These are phyloP conservation scores for Herminia tarsipennalis DNA, from an alignment of 2,888 invertebrate genomes.

Conservation along the genomic window DNA sequence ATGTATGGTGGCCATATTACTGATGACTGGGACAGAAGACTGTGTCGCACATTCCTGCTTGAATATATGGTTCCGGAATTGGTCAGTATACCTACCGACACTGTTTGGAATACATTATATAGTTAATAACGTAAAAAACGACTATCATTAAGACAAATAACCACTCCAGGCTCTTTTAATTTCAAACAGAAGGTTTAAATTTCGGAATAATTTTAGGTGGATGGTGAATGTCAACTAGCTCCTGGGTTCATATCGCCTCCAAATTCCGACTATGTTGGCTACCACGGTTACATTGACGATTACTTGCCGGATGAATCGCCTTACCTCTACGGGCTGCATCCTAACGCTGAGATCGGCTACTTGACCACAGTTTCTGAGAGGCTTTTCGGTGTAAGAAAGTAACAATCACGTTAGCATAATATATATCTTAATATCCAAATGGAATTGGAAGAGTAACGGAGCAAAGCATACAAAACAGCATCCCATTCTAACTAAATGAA, in stretches of 20 bases:
- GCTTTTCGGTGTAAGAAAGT: slow-evolving; percentile 86
- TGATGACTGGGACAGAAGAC: slow-evolving; percentile 96
- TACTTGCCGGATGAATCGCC: slow-evolving; percentile 95
- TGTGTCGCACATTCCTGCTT: slow-evolving; percentile 94
- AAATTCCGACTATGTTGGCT: slow-evolving; percentile 94
- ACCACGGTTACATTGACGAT: slow-evolving; percentile 95
- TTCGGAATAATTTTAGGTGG: slow-evolving; percentile 86
- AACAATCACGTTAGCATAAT: too few species aligned
- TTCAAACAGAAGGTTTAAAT: too few species aligned
- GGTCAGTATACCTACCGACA: slow-evolving; percentile 60
- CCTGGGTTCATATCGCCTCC: slow-evolving; percentile 95
- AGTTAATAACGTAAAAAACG: too few species aligned
- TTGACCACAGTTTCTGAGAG: slow-evolving; percentile 94
- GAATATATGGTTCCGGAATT: slow-evolving; percentile 96
- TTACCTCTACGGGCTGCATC: slow-evolving; percentile 95
- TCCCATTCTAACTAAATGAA: too few species aligned
- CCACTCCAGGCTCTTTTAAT: too few species aligned
- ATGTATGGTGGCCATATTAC: slow-evolving; percentile 99
- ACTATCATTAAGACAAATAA: too few species aligned
- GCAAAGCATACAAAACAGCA: too few species aligned
- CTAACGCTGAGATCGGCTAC: slow-evolving; percentile 98
- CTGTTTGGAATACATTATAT: too few species aligned
- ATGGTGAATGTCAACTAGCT: slow-evolving; percentile 93
- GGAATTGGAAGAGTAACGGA: too few species aligned
- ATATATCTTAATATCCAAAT: too few species aligned